phyloP scores from a whole-genome alignment of 2,797 vertebrate species.

The Ctenopoma multispine region DNA sequence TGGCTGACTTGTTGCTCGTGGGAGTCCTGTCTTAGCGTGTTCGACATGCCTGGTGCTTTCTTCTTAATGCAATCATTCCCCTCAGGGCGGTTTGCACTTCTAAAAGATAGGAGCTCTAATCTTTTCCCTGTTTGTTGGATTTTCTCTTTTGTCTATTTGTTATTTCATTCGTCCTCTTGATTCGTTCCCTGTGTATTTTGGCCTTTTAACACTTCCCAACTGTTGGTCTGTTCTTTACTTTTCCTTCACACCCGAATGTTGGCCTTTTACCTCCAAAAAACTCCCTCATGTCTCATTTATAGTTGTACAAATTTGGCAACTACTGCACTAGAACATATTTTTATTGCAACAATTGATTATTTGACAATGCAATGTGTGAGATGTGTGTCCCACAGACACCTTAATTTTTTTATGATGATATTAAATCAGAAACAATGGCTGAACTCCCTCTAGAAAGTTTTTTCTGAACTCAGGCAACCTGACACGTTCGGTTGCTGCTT shows the following conservation, averaged over 20 bases:
- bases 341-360: not conserved
- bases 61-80: conserved; percentile 53
- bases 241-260: not conserved
- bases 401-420: not conserved
- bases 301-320: not conserved
- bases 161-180: conserved; percentile 23
- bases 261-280: not conserved
- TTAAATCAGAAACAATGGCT: not conserved
- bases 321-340: not conserved
- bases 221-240: conserved; percentile 24
- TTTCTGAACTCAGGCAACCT: conserved; percentile 42
- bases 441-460: not conserved
- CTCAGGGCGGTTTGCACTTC: conserved; percentile 65
- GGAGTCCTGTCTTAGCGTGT: conserved; percentile 71
- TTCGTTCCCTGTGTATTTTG: conserved; percentile 28
- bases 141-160: conserved; percentile 16
- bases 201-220: not conserved
- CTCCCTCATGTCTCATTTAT: not conserved
- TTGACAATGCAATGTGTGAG: not conserved
- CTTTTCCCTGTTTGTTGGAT: conserved; percentile 33
- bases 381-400: no score
- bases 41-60: conserved; percentile 56
- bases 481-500: conserved; percentile 45
- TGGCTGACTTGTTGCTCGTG: conserved; percentile 45
- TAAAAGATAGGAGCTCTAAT: conserved; percentile 59